Evolutionary conservation across 2,797 vertebrate species (phyloP).

Genomic region (Thamnophis elegans): DNA sequence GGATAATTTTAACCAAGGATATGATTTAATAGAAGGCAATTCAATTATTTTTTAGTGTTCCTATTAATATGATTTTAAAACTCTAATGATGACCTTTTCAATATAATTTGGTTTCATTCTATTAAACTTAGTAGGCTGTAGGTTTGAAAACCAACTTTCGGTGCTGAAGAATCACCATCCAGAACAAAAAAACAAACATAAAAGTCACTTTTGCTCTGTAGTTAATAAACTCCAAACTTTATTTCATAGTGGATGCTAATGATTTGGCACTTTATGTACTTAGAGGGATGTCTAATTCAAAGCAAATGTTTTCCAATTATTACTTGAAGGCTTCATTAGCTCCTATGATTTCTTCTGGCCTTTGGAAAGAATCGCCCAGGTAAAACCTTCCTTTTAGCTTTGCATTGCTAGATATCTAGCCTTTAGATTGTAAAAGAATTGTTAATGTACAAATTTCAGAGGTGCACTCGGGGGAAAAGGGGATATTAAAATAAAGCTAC

Average conservation of each 20-base stretch:
- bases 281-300: conserved; percentile 41
- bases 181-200: background rate
- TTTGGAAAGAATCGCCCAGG: conserved; percentile 36
- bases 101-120: background rate
- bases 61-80: background rate
- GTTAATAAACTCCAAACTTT: conserved; percentile 15
- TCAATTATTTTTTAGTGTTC: background rate
- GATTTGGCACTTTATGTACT: conserved; percentile 38
- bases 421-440: background rate
- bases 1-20: background rate
- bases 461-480: background rate
- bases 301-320: conserved; percentile 53
- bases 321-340: conserved; percentile 54
- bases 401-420: conserved; percentile 14
- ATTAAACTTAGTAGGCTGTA: background rate
- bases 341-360: conserved; percentile 35
- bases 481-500: background rate
- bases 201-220: background rate
- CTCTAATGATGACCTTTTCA: background rate
- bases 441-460: background rate
- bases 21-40: background rate
- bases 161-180: background rate
- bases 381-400: conserved; percentile 23
- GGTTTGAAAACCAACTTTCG: background rate
- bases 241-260: conserved; percentile 17